Percentiles rank a stretch among this genome's conserved stretches.
These are phyloP conservation scores for Leptinotarsa haldemani DNA, from an alignment of 2,888 invertebrate species.

Conservation along the genomic window DNA sequence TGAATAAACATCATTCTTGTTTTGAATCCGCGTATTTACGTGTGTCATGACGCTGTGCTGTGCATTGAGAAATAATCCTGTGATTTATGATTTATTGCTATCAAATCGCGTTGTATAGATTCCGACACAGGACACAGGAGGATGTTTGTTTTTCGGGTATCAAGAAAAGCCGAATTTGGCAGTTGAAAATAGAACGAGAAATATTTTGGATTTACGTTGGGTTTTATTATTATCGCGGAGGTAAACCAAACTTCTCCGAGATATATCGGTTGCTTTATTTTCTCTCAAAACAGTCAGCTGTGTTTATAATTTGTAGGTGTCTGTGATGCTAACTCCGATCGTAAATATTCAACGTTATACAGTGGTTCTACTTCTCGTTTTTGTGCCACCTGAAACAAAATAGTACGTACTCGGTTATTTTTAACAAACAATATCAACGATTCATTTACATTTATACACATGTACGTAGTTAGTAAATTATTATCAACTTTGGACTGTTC, in stretches of 20 bases:
- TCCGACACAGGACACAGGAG: not conserved
- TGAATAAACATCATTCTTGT: constrained; percentile 28
- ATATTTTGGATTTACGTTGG: constrained; percentile 33
- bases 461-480: not conserved
- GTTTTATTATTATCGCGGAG: constrained; percentile 19
- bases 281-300: constrained; percentile 30
- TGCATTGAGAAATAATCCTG: constrained; percentile 24
- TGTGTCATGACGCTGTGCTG: constrained; percentile 15
- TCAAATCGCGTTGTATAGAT: constrained; percentile 33
- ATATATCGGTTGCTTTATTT: constrained; percentile 18
- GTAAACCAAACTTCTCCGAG: constrained; percentile 3
- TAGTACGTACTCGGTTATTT: not conserved
- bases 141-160: constrained; percentile 25
- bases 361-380: not conserved
- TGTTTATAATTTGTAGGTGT: constrained; percentile 3
- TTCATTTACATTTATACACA: not conserved
- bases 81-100: constrained; percentile 37
- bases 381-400: not conserved
- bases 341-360: not conserved
- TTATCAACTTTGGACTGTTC: constrained; percentile 5
- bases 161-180: constrained; percentile 31
- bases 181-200: constrained; percentile 30
- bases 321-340: not conserved
- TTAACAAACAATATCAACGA: not conserved
- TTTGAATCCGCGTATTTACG: constrained; percentile 19